Evolutionary conservation across 2,113 vertebrate species (phyloP), one percentile per base, ranked within the genome.

Genomic region (Tachysurus vachellii): DNA sequence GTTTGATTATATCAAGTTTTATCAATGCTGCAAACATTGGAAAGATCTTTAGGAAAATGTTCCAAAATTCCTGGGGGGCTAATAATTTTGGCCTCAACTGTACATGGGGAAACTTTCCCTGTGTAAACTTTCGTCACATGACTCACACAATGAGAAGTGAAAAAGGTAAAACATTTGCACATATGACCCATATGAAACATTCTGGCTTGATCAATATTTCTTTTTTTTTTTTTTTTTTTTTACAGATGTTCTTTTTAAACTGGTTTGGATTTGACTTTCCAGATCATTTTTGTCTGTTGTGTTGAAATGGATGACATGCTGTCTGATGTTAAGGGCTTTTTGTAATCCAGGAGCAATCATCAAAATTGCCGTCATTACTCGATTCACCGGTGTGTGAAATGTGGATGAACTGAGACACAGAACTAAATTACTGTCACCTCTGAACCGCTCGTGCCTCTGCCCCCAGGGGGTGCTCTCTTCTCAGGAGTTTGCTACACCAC

Each of bases 391-490:
- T n/a, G 53, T 68, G 50, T 56, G 44, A 54, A 83, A 31, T 11
- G 1, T 28, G n/a, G n/a, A 36, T 77, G 23, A 16, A 9, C 8
- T 21, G 53, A 56, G 75, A 6, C 47, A 53, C 13, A 2, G 10
- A 53, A 50, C 26, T 14, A n/a, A 68, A 56, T 56, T 26, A 16
- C 59, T 57, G 12, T n/a, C 26, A 1, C 11, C 17, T 53, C 50
- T 56, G 14, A 17, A 19, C 2, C 2, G 13, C 16, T 10, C n/a
- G 0, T 56, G 50, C 26, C 44, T 79, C 47, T 21, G 53, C 80
- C 80, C 59, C 66, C 80, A 89, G 88, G 73, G 81, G 88, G 88
- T 81, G 44, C 61, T 83, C 61, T 80, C 16, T 14, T 14, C 62
- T 26, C 76, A 86, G 19, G 47, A 71, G 50, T 68, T 36, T 53